Evolutionary conservation across 53 echinoderm and acorn worm species (phyloP), one percentile per base, ranked within the genome.

Genomic region (Henricia sp.): DNA sequence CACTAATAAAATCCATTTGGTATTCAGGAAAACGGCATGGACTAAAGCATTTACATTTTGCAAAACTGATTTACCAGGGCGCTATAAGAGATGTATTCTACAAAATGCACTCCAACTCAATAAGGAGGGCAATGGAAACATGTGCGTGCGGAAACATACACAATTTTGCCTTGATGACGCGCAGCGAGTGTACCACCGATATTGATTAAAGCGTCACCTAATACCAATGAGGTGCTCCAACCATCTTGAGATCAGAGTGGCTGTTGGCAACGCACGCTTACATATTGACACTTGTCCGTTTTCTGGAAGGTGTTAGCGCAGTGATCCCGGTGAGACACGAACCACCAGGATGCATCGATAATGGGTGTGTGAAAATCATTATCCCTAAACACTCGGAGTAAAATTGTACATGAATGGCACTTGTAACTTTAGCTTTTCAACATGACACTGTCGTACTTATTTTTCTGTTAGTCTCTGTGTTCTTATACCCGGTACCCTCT

Each of bases 171-270:
- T 53, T 73, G 54, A 14, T 67, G 38, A 73, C 5, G 11, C 20
- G 36, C 33, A 51, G 58, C 16, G 58, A 25, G 57, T 76, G 58
- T 37, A 23, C 17, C 1, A 43, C 39, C 3, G 27, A 41, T 57
- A 76, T 59, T 59, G 76, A 76, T 73, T 53, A 35, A 42, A 2
- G 3, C 21, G 73, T 54, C 76, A 76, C 42, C 30, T 43, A 59
- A 76, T 41, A 76, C 76, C 42, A 21, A 76, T 4, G 14, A 14
- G 58, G 60, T 76, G 58, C 76, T 74, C 35, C 35, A 23, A 37
- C 56, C 53, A 73, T 54, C 74, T 76, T 33, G 39, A 76, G 38
- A 28, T 27, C 40, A 76, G 41, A 76, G 59, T 59, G 76, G 40
- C 59, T 76, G 58, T 41, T 52, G 59, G 41, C 12, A 19, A 58